Evolutionary conservation across 2,888 invertebrate genomes (phyloP).

Genomic region (Toxonevra muliebris): DNA sequence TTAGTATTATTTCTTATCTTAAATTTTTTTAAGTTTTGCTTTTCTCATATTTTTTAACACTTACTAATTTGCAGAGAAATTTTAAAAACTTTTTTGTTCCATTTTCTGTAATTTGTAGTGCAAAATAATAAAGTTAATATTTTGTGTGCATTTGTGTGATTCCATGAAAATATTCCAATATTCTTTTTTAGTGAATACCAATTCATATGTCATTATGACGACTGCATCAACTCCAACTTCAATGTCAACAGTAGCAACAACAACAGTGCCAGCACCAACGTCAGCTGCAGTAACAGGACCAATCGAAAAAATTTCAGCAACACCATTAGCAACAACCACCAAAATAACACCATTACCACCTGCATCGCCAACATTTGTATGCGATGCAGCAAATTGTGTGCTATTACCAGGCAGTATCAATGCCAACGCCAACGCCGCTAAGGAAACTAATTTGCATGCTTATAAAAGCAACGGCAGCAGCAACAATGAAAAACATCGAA

Average conservation of each 20-base stretch:
- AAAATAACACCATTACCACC: constrained; percentile 17
- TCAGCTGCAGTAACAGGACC: constrained; percentile 16
- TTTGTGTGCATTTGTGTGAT: no score
- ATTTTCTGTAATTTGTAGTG: no score
- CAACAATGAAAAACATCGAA: neutral
- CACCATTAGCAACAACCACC: constrained; percentile 20
- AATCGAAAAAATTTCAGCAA: neutral
- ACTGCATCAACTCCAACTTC: neutral
- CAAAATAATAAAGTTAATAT: no score
- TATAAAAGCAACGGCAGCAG: constrained; percentile 2
- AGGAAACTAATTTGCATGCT: neutral
- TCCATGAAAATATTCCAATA: neutral
- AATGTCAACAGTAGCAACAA: constrained; percentile 12
- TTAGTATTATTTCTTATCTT: no score
- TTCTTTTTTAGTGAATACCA: neutral
- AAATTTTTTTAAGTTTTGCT: no score
- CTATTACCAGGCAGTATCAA: neutral
- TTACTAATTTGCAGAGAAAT: no score
- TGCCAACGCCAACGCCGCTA: neutral
- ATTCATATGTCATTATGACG: neutral
- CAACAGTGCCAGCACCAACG: constrained; percentile 25
- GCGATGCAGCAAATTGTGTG: constrained; percentile 6
- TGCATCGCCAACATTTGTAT: neutral
- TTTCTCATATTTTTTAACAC: no score
- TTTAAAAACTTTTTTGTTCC: no score